Base-by-base conservation (phyloP, 2,888 invertebrate genomes). In the Proisotoma minuta region DNA sequence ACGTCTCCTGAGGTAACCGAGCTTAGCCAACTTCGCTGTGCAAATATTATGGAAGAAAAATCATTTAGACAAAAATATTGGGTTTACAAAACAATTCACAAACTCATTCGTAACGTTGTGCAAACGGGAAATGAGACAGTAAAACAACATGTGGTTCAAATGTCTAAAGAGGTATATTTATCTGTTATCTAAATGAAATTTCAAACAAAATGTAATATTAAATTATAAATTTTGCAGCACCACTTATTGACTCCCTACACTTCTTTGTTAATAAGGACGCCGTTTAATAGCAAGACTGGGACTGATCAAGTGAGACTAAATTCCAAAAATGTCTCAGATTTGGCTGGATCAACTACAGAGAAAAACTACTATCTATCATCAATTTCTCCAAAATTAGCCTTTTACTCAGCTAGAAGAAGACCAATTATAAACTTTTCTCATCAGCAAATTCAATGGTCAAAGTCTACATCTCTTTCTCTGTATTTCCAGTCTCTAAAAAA, bases 31-130 rank as follows among this genome's bases (percentile, higher is more conserved):
- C 59, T 70, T 8, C 65, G 66, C 40, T 67, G 69, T 1, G 75
- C 75, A 78, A 59, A 81, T 80, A 3, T 62, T 3, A 58, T 60
- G 0, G 56, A 40, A 26, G 72, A 73, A 51, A 74, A 71, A 5
- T 66, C 65, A 23, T 75, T 77, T 48, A 59, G 76, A 23, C 75
- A 76, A 56, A 73, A 75, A 57, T 66, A 77, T 22, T 77, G 76
- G 74, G 76, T 76, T 3, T 77, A 78, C 57, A 63, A 75, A 62
- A 76, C 72, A 8, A 75, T 78, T 28, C 74, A 75, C 48, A 74
- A 77, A 23, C 63, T 77, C 8, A 63, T 68, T 28, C 62, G 60
- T 12, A n/a, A 56, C 18, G 39, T 4, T 8, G 34, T 34, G 15
- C 18, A 18, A 4, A 10, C 29, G 18, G 52, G 27, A 20, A 28